These are phyloP conservation scores for Sinodicranocentrus sp. DNA, from an alignment of 2,888 invertebrate genomes.

Conservation along the genomic window DNA sequence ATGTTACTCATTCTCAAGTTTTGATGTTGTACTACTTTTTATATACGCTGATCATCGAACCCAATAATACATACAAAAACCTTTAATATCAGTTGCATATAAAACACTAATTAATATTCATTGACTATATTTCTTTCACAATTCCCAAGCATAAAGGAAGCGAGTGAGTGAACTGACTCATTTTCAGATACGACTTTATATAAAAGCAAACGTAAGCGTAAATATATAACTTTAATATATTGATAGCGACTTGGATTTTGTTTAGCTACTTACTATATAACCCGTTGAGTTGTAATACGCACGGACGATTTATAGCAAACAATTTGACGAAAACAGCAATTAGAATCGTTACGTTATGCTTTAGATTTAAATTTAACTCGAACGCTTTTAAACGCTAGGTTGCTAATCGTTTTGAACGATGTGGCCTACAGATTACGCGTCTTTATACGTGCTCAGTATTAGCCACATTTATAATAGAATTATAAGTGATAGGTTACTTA, in stretches of 20 bases:
- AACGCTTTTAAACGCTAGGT: no score
- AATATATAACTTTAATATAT: neutral
- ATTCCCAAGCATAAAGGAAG: neutral
- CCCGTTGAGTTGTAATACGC: neutral
- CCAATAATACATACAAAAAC: neutral
- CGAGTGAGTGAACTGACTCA: neutral
- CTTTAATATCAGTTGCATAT: no score
- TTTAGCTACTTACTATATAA: neutral
- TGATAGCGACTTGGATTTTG: neutral
- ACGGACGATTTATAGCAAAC: neutral
- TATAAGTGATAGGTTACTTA: no score
- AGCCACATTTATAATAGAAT: no score
- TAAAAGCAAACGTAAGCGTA: neutral
- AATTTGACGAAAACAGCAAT: no score
- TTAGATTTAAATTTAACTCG: no score
- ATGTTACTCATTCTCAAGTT: no score
- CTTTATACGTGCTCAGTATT: no score
- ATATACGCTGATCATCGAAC: neutral
- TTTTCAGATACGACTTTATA: neutral
- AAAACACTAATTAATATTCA: no score
- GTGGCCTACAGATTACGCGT: no score
- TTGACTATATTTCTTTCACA: no score
- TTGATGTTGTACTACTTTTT: neutral
- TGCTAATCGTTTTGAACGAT: no score
- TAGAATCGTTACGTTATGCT: neutral